Conservation (phyloP, 2,113 vertebrate genomes). For the Picathartes gymnocephalus region DNA sequence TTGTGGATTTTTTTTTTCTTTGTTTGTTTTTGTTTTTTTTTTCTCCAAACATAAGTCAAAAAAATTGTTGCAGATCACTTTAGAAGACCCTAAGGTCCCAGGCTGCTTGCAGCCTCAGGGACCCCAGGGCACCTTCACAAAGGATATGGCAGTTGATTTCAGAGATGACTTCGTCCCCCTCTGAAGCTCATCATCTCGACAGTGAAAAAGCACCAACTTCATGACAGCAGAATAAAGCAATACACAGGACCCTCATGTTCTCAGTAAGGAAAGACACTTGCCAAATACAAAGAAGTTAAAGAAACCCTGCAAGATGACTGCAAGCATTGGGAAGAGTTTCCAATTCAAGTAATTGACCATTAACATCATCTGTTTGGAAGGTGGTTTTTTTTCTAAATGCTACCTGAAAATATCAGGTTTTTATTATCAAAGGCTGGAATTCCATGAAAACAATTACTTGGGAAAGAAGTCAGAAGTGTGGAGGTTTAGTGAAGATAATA, state of each 20-base stretch:
- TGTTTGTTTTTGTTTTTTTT: background rate
- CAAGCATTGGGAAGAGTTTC: background rate
- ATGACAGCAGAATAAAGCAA: background rate
- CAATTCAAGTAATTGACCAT: background rate
- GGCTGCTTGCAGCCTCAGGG: background rate
- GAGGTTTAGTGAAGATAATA: background rate
- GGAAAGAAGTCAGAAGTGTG: background rate
- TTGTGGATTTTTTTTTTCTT: background rate
- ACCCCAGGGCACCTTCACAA: background rate
- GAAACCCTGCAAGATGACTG: background rate
- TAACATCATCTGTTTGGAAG: fast-evolving
- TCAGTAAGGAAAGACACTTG: background rate
- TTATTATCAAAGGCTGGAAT: background rate
- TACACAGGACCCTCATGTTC: background rate
- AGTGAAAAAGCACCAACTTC: background rate
- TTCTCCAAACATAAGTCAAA: background rate
- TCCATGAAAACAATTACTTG: background rate
- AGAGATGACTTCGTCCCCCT: background rate
- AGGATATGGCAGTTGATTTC: fast-evolving
- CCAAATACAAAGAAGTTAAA: background rate
- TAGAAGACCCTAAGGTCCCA: background rate
- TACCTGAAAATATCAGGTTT: background rate
- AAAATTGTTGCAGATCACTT: background rate
- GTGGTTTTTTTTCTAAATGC: background rate
- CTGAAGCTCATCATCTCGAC: background rate